Evolutionary conservation across 2,797 vertebrate species (phyloP).

Genomic region (Brachyrhaphis roseni): DNA sequence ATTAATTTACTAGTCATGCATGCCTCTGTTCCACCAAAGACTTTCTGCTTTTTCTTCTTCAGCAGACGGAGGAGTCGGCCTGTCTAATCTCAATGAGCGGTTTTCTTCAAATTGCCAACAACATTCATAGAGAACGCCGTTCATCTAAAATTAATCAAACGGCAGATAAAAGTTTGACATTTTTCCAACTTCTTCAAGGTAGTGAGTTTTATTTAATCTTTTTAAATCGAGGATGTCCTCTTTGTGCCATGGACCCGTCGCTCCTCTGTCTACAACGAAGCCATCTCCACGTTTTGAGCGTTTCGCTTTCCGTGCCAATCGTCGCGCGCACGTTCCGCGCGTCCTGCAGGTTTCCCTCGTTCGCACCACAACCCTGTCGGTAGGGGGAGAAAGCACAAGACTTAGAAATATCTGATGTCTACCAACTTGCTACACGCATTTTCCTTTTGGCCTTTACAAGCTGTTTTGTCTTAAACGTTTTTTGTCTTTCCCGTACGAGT

Average conservation of each 20-base stretch:
- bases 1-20: constrained; percentile 34
- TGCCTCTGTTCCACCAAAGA: constrained; percentile 74
- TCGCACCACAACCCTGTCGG: neutral
- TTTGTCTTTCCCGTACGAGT: constrained; percentile 19
- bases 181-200: neutral
- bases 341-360: constrained; percentile 1
- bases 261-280: neutral
- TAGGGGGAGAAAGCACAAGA: constrained; percentile 52
- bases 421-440: constrained; percentile 12
- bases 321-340: constrained; percentile 6
- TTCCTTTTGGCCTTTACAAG: constrained; percentile 10
- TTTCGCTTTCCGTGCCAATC: constrained; percentile 21
- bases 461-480: constrained; percentile 18
- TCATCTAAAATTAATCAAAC: neutral
- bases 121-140: neutral
- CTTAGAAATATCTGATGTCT: constrained; percentile 33
- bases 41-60: constrained; percentile 1
- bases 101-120: neutral
- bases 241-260: neutral
- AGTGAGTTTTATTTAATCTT: neutral
- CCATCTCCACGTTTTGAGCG: neutral
- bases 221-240: neutral
- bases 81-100: constrained; percentile 7
- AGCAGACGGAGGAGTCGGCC: constrained; percentile 1
- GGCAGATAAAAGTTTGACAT: neutral